Base-by-base conservation (phyloP, 2,797 vertebrate species). In the Brachymystax lenok region DNA sequence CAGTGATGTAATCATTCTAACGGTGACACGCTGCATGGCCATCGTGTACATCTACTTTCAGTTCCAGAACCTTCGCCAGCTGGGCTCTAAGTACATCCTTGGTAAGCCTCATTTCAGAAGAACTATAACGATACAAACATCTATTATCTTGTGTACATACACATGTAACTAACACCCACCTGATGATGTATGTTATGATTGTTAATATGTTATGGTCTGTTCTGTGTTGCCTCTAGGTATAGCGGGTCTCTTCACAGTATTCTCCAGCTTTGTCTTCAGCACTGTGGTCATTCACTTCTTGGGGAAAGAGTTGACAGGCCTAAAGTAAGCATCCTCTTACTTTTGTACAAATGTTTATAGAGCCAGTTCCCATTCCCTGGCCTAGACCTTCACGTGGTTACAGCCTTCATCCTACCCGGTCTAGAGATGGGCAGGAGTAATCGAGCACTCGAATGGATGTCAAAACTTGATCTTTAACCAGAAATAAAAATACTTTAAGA, bases 31-130 rank as follows among this genome's bases (percentile, higher is more conserved):
- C 80, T 99, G 98, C 89, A 96, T 98, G 88, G 98, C 98, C 78
- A 96, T 99, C 61, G 88, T 99, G 76, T 99, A 99, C 82, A 97
- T 99, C 91, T 99, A 99, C 83, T 98, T 99, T 90, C 98, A 99
- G 87, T 99, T 99, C 89, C 98, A 98, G 92, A 99, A 97, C 87
- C 92, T 99, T 77, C 92, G 96, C 59, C 98, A 98, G 14, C 94
- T 99, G 86, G 98, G 98, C 76, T 99, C 98, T 85, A 99, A 99
- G 83, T 99, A 99, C 85, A 99, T 99, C 86, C 91, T 99, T 78
- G 98, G 98, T 99, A 88, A 84, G 89, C 87, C 30, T 79, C 17
- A 66, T 40, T 1, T 24, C 24, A 59, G 24, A 24, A 21, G 3
- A 27, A 35, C 35, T 46, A n/a, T 46, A 21, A 69, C 27, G 1